phyloP scores from a whole-genome alignment of 2,888 invertebrate species.

The Oscheius myriophilus region DNA sequence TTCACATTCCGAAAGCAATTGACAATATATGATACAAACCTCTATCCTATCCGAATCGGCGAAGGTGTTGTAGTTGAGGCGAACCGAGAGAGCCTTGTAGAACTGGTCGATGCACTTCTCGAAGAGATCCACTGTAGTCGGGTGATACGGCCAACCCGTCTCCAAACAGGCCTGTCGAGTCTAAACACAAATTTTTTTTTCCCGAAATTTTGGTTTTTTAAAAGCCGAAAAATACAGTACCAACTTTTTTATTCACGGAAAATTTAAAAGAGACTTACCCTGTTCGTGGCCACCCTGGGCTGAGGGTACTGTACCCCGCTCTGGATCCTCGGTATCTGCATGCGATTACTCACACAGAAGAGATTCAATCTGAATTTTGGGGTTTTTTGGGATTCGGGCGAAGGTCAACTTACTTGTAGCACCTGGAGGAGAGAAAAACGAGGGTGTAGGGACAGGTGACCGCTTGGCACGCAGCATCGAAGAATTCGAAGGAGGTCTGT shows the following conservation, averaged over 20 bases:
- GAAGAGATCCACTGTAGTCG: slow-evolving; percentile 43
- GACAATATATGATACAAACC: too few relatives aligned
- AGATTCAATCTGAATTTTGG: background rate
- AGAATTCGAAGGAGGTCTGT: slow-evolving; percentile 26
- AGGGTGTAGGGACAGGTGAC: slow-evolving; percentile 38
- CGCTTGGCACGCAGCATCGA: slow-evolving; percentile 26
- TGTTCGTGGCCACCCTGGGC: background rate
- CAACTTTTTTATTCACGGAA: too few relatives aligned
- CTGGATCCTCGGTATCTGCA: slow-evolving; percentile 1
- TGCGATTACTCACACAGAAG: background rate
- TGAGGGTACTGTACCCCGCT: background rate
- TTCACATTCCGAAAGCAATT: too few relatives aligned
- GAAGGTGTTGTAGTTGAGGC: slow-evolving; percentile 36
- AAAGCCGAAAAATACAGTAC: too few relatives aligned
- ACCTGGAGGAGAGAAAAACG: slow-evolving; percentile 32
- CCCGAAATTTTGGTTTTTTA: too few relatives aligned
- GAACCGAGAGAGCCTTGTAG: slow-evolving; percentile 33
- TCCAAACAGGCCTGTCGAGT: background rate
- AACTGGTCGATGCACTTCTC: slow-evolving; percentile 47
- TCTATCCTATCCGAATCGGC: slow-evolving; percentile 15
- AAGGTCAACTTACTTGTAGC: slow-evolving; percentile 34
- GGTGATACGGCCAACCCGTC: slow-evolving; percentile 34
- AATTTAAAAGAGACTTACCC: slow-evolving; percentile 2
- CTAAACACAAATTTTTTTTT: background rate
- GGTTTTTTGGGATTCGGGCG: too few relatives aligned